These are phyloP conservation scores for Eupelmus urozonus DNA, from an alignment of 2,888 invertebrate genomes.

Conservation along the genomic window DNA sequence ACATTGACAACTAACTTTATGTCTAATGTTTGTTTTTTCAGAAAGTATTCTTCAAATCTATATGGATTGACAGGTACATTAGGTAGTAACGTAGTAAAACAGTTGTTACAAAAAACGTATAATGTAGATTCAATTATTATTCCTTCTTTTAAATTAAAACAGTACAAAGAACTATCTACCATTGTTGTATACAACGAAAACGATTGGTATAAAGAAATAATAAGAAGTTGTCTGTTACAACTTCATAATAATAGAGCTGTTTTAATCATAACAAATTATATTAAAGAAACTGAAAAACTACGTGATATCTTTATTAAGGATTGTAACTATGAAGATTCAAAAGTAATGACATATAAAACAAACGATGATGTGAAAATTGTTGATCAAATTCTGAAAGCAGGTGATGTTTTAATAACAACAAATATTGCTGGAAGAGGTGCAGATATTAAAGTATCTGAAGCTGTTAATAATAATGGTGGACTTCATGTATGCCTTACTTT, in stretches of 20 bases:
- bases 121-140: constrained; percentile 10
- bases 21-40: constrained; percentile 68
- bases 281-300: too few relatives aligned
- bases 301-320: too few relatives aligned
- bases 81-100: not conserved
- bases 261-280: constrained; percentile 61
- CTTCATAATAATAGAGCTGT: constrained; percentile 63
- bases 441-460: constrained; percentile 69
- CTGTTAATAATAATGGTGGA: constrained; percentile 68
- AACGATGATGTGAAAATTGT: too few relatives aligned
- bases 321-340: too few relatives aligned
- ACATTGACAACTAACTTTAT: constrained; percentile 73
- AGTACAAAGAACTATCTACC: constrained; percentile 43
- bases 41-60: not conserved
- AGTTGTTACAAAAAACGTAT: not conserved
- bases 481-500: constrained; percentile 74
- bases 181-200: constrained; percentile 48
- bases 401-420: constrained; percentile 72
- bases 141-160: constrained; percentile 6
- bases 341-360: too few relatives aligned
- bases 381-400: constrained; percentile 2
- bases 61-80: constrained; percentile 27
- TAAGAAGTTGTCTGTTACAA: not conserved
- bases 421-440: constrained; percentile 75
- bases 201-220: constrained; percentile 9